Percentiles rank a stretch among this genome's conserved stretches.
These are phyloP conservation scores for Dicentrarchus labrax DNA, from an alignment of 2,113 vertebrate species.

Conservation along the genomic window DNA sequence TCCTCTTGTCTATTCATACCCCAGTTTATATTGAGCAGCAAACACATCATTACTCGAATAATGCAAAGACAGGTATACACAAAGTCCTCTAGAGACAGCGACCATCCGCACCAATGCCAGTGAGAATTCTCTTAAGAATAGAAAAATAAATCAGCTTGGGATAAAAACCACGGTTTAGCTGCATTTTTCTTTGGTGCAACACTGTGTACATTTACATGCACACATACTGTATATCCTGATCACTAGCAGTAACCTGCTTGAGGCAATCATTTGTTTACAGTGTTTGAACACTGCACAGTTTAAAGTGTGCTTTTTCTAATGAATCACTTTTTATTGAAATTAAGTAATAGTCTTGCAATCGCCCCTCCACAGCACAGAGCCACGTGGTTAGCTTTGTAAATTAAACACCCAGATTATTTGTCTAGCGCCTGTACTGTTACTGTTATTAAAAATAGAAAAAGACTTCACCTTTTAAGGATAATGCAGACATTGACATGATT, in stretches of 20 bases:
- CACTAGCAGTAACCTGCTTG: slow-evolving; percentile 13
- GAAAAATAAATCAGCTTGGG: background rate
- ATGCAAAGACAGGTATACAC: background rate
- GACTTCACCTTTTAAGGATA: background rate
- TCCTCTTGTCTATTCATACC: background rate
- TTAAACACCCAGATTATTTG: background rate
- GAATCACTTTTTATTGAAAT: slow-evolving; percentile 28
- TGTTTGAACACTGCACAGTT: slow-evolving; percentile 32
- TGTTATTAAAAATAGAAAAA: background rate
- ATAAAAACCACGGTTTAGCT: background rate
- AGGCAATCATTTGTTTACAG: slow-evolving; percentile 43
- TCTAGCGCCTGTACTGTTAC: background rate
- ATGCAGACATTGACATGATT: background rate
- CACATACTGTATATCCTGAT: slow-evolving; percentile 14
- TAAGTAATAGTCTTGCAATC: slow-evolving; percentile 5
- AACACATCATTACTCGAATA: slow-evolving; percentile 9
- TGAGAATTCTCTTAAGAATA: background rate
- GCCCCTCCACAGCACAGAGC: background rate
- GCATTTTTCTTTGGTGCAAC: background rate
- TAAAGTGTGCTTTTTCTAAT: slow-evolving; percentile 41
- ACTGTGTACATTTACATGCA: background rate
- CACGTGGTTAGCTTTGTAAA: slow-evolving; percentile 1
- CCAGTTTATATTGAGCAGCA: background rate
- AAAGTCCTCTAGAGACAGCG: background rate
- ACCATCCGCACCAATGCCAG: background rate